Evolutionary conservation across 2,113 vertebrate species (phyloP), one percentile per base, ranked within the genome.

Genomic region (Forbesichthys papilliferus): DNA sequence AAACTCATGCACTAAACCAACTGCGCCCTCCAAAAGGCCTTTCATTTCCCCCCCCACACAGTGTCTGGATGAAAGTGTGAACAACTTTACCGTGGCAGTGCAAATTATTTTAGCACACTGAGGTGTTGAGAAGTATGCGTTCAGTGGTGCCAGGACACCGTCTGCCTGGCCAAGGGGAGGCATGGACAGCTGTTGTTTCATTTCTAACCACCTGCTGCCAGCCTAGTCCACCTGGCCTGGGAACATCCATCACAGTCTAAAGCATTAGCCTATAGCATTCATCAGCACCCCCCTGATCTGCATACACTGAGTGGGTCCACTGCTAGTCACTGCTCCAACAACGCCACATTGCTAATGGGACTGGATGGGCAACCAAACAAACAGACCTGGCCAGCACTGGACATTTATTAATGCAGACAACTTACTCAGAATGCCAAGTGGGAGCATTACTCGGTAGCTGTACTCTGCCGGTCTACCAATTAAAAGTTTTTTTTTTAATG

Each of bases 241-340:
- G 61, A 85, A 68, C 73, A 84, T 86, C 82, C 66, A 81, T 86
- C 81, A 76, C 47, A 7, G 48, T 85, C 78, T 75, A 80, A 75
- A 85, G 74, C 77, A 79, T 65, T 81, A 71, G 74, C 79, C 76
- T 78, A 75, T 57, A 68, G 55, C 87, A 87, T 89, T 82, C 75
- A 87, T 89, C 88, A 84, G 11, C 71, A 42, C 8, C 64, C 11
- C 66, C 56, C 73, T 80, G 79, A 87, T 84, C 84, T 85, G 77
- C 77, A 83, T 75, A 75, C 73, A 74, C 69, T 68, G 60, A 88
- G 85, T 88, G 85, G 79, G 49, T 73, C 76, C 82, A 27, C 27
- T 27, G 27, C 27, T 79, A 81, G 82, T 68, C 82, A 57, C 65
- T 9, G 59, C 68, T 74, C 80, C 81, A 11, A 78, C 68, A 64